Evolutionary conservation across 2,797 vertebrate species (phyloP).

Genomic region (Pipistrellus kuhlii): DNA sequence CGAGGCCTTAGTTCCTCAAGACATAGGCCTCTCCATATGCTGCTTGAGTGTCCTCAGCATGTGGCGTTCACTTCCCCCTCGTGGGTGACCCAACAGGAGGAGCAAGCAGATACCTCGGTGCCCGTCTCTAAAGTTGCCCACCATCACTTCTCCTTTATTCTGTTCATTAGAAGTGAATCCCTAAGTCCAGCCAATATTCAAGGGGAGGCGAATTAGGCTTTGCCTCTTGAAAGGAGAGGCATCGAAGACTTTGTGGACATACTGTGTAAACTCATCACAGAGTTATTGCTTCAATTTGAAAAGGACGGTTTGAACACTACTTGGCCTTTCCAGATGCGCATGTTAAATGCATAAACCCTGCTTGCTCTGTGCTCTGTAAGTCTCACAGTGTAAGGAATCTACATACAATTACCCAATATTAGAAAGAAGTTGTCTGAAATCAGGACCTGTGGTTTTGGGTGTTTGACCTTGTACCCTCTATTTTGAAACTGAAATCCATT

Average conservation of each 20-base stretch:
- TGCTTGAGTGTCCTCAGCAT: not conserved
- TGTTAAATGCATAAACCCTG: not conserved
- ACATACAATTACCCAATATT: not conserved
- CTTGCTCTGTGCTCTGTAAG: not conserved
- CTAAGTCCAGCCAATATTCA: not conserved
- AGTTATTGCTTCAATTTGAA: not conserved
- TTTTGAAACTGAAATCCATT: constrained; percentile 29
- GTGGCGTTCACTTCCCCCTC: not conserved
- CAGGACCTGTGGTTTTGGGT: not conserved
- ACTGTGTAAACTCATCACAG: constrained; percentile 7
- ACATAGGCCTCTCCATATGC: not conserved
- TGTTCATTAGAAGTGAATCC: not conserved
- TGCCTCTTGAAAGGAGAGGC: not conserved
- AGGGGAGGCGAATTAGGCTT: not conserved
- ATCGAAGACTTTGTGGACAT: not conserved
- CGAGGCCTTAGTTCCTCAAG: not conserved
- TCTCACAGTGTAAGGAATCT: not conserved
- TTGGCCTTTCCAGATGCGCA: not conserved
- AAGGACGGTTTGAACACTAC: not conserved
- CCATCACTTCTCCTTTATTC: not conserved
- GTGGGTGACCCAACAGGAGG: not conserved
- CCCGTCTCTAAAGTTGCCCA: not conserved
- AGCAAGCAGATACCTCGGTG: not conserved
- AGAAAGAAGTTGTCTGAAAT: constrained; percentile 34
- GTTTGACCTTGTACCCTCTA: not conserved